Conservation (phyloP, 1,140 invertebrate species). For the Luehdorfia chinensis region DNA sequence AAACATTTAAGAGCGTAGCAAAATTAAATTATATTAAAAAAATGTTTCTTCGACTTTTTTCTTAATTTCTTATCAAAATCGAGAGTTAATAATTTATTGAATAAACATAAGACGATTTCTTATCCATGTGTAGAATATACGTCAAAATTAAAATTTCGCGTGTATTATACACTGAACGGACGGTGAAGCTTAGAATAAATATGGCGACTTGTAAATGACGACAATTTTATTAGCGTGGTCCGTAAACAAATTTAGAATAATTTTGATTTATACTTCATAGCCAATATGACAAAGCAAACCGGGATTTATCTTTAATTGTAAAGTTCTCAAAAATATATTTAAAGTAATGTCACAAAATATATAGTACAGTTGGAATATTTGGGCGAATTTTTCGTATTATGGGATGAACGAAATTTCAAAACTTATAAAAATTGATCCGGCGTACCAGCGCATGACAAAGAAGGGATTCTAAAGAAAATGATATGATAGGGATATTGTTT, state of each 20-base stretch:
- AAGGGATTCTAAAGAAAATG: slow-evolving; percentile 47
- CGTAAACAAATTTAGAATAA: slow-evolving; percentile 12
- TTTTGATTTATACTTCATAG: slow-evolving; percentile 27
- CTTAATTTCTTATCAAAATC: too few species aligned
- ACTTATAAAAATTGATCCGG: not conserved
- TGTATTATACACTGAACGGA: slow-evolving; percentile 22
- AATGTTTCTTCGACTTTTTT: too few species aligned
- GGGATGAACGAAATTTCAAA: not conserved
- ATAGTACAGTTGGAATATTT: slow-evolving; percentile 18
- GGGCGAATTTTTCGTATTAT: slow-evolving; percentile 2
- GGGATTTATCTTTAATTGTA: slow-evolving; percentile 46
- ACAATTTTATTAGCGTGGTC: slow-evolving; percentile 4
- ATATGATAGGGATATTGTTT: slow-evolving; percentile 46
- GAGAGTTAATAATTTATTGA: too few species aligned
- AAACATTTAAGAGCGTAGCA: too few species aligned
- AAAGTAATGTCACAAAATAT: slow-evolving; percentile 30
- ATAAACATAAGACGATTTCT: slow-evolving; percentile 5
- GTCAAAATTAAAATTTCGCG: slow-evolving; percentile 10
- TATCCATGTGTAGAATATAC: not conserved
- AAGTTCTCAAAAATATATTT: slow-evolving; percentile 61
- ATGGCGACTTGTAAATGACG: slow-evolving; percentile 2
- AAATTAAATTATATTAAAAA: too few species aligned
- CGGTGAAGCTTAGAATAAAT: slow-evolving; percentile 34
- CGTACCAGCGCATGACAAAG: not conserved
- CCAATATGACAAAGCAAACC: slow-evolving; percentile 34